phyloP scores from a whole-genome alignment of 2,888 invertebrate genomes.

The Lampropteryx suffumata region DNA sequence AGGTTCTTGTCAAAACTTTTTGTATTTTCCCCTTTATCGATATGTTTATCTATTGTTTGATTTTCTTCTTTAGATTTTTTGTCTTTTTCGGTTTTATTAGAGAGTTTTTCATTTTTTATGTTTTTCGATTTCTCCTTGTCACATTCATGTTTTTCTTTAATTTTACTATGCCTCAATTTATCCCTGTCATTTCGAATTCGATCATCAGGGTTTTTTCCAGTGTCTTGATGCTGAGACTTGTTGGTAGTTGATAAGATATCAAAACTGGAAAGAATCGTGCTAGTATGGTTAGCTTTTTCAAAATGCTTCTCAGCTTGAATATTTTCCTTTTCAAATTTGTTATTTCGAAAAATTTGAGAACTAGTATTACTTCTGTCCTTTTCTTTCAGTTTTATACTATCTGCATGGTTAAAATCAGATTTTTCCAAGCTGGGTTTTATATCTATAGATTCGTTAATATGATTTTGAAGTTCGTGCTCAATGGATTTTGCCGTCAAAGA shows the following conservation, averaged over 20 bases:
- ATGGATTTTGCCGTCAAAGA: slow-evolving; percentile 50
- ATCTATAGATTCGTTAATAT: slow-evolving; percentile 50
- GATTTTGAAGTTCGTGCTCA: slow-evolving; percentile 51
- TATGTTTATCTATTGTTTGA: slow-evolving; percentile 42
- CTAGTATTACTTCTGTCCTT: slow-evolving; percentile 52
- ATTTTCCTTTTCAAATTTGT: slow-evolving; percentile 71
- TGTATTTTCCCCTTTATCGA: slow-evolving; percentile 44
- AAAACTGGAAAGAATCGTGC: slow-evolving; percentile 13
- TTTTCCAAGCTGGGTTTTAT: slow-evolving; percentile 53
- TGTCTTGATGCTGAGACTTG: slow-evolving; percentile 47
- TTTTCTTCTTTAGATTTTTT: slow-evolving; percentile 55
- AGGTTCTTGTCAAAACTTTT: slow-evolving; percentile 46
- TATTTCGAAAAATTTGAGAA: slow-evolving; percentile 47
- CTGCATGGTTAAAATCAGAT: slow-evolving; percentile 37
- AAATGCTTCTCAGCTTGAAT: slow-evolving; percentile 66
- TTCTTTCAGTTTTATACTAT: slow-evolving; percentile 46
- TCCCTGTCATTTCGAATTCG: slow-evolving; percentile 68
- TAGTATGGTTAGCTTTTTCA: slow-evolving; percentile 60
- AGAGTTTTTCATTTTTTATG: slow-evolving; percentile 48
- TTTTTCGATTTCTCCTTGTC: slow-evolving; percentile 63
- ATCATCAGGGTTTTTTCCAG: slow-evolving; percentile 68
- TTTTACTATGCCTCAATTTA: slow-evolving; percentile 54
- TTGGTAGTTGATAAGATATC: slow-evolving; percentile 41
- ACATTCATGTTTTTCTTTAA: slow-evolving; percentile 67
- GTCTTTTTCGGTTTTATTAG: slow-evolving; percentile 49